Evolutionary conservation across 1,140 invertebrate species (phyloP), one percentile per base, ranked within the genome.

Genomic region (Cyrtorhinus lividipennis): DNA sequence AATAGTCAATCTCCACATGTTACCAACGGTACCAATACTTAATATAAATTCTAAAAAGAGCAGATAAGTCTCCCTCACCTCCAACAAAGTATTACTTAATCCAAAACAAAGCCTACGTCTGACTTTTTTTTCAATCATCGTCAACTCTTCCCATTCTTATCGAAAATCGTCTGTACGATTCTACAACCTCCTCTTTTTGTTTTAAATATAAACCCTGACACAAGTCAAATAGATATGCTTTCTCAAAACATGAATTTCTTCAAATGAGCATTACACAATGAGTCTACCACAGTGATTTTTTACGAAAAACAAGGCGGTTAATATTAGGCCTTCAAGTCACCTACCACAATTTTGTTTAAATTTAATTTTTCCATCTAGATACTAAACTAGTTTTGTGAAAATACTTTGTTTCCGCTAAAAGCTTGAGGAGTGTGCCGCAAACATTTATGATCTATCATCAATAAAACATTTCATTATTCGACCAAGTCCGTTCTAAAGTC

Each of bases 201-300:
- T 44, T 10, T 53, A 53, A 22, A 53, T 22, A 53, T 15, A 15
- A 22, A 53, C 48, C 48, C 48, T 53, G 48, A 53, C 48, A 53
- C 10, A 53, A 53, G 10, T 53, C 12, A 53, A 53, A 53, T 15
- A 53, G 48, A 53, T 53, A 53, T 53, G 48, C 48, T 53, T 53
- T 20, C 20, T 20, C 8, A 53, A 53, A 53, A 53, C 48, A 53
- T 53, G 10, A 10, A 15, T 53, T 53, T 10, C 5, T 53, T 53
- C 20, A 53, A 44, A 3, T 53, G 48, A 53, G 48, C 48, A 20
- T 22, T n/a, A n/a, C n/a, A n/a, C 12, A 53, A 53, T 22, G 18
- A 22, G 20, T 53, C 48, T 53, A 53, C 48, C 48, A 53, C 48
- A 53, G 12, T 53, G 18, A 53, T 53, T 53, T n/a, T 15, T 53